A percentile compares a stretch with the other conserved stretches of the same genome.
phyloP scores from a whole-genome alignment of 2,888 invertebrate species.

The Itoplectis maculator region DNA sequence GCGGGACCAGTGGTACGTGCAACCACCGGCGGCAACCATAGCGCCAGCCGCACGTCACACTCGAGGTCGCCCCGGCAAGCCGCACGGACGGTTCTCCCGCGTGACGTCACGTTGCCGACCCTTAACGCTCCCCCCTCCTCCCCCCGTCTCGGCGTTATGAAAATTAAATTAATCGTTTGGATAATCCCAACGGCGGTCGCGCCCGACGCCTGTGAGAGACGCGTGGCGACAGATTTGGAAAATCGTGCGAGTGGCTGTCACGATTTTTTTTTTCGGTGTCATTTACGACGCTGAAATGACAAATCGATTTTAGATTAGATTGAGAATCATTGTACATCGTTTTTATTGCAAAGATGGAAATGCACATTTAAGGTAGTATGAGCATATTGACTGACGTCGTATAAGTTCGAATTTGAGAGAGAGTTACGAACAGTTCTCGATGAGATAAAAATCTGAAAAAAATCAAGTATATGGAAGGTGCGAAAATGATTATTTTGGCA shows the following conservation, averaged over 20 bases:
- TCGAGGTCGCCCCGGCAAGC: slow-evolving; percentile 59
- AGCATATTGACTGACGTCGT: too few relatives aligned
- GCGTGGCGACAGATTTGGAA: neutral
- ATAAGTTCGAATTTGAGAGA: too few relatives aligned
- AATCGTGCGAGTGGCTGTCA: neutral
- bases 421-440: too few relatives aligned
- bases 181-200: neutral
- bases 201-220: too few relatives aligned
- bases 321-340: too few relatives aligned
- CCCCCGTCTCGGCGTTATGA: slow-evolving; percentile 25
- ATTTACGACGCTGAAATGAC: neutral
- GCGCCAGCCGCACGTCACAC: slow-evolving; percentile 58
- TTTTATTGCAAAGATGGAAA: too few relatives aligned
- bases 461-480: too few relatives aligned
- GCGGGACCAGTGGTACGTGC: slow-evolving; percentile 40
- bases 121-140: slow-evolving; percentile 23
- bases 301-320: neutral
- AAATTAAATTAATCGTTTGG: slow-evolving; percentile 60
- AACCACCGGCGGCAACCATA: slow-evolving; percentile 37
- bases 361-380: too few relatives aligned
- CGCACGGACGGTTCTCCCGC: slow-evolving; percentile 14
- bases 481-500: too few relatives aligned
- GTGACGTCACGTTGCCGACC: slow-evolving; percentile 48
- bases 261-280: too few relatives aligned
- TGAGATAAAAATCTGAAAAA: too few relatives aligned